These are phyloP conservation scores for Micropterix aruncella DNA, from an alignment of 2,888 invertebrate species.

Conservation along the genomic window DNA sequence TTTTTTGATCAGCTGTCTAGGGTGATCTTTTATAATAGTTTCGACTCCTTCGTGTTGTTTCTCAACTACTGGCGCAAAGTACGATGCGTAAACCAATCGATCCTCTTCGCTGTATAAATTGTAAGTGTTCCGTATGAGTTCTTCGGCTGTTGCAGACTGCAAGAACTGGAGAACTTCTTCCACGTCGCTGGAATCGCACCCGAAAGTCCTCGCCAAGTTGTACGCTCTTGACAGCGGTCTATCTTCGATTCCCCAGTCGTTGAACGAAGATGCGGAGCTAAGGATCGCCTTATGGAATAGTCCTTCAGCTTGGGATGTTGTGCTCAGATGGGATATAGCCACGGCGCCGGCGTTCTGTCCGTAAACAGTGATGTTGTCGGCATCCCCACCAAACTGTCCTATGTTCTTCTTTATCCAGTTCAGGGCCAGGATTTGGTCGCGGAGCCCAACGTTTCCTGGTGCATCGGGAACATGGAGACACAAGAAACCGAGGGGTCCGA, in stretches of 20 bases:
- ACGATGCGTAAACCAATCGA: constrained; percentile 1
- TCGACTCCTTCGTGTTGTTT: constrained; percentile 29
- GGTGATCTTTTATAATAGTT: constrained; percentile 23
- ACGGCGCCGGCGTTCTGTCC: constrained; percentile 28
- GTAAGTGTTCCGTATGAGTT: background rate
- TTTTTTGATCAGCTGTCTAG: constrained; percentile 24
- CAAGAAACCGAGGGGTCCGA: constrained; percentile 29
- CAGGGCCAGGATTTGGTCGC: constrained; percentile 27
- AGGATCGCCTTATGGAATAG: constrained; percentile 26
- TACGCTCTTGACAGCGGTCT: constrained; percentile 24
- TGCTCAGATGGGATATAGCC: constrained; percentile 21
- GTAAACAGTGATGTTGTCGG: constrained; percentile 28
- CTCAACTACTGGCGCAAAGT: constrained; percentile 23
- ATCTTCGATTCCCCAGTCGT: constrained; percentile 19
- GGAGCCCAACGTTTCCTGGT: constrained; percentile 32
- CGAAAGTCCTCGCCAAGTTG: constrained; percentile 20
- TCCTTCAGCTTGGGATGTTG: constrained; percentile 25
- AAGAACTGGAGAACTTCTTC: constrained; percentile 7
- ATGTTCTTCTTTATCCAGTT: constrained; percentile 31
- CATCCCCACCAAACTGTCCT: constrained; percentile 28
- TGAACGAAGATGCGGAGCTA: constrained; percentile 25
- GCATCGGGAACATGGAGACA: constrained; percentile 30
- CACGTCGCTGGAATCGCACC: constrained; percentile 22
- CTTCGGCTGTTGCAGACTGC: background rate
- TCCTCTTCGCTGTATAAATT: background rate